These are phyloP conservation scores for Andrena minutula DNA, from an alignment of 2,888 invertebrate species.

Conservation along the genomic window DNA sequence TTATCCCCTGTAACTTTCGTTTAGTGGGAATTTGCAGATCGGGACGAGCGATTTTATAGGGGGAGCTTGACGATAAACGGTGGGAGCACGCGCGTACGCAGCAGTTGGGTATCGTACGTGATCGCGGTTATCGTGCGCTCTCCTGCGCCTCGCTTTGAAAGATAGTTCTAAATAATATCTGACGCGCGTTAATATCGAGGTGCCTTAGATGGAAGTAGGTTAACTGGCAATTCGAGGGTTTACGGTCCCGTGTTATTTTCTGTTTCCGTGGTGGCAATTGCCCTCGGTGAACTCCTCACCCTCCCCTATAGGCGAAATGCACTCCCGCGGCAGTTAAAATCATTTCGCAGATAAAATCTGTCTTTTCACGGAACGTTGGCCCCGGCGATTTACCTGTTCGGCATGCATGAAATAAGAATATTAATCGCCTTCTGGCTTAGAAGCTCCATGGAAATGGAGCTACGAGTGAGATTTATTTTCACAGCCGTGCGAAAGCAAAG, in stretches of 20 bases:
- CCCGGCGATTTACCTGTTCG: background rate
- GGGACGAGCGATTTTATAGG: background rate
- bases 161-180: conserved; percentile 4
- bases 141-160: background rate
- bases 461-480: background rate
- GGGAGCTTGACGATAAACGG: conserved; percentile 1
- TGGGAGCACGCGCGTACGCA: background rate
- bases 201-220: conserved; percentile 12
- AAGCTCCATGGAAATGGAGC: background rate
- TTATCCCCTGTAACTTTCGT: background rate
- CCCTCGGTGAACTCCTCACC: conserved; percentile 14
- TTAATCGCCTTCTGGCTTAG: background rate
- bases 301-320: conserved; percentile 5
- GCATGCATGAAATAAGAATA: conserved; percentile 27
- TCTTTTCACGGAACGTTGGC: conserved; percentile 7
- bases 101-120: background rate
- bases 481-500: background rate
- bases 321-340: conserved; percentile 10
- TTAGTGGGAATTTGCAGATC: conserved; percentile 15
- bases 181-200: conserved; percentile 1
- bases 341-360: conserved; percentile 33
- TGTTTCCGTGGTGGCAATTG: conserved; percentile 16
- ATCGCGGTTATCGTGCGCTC: background rate
- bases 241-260: conserved; percentile 31
- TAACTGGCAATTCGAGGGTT: conserved; percentile 22